A percentile compares a stretch with the other conserved stretches of the same genome.
phyloP scores from a whole-genome alignment of 2,797 vertebrate genomes.

The Gymnopithys bicolor region DNA sequence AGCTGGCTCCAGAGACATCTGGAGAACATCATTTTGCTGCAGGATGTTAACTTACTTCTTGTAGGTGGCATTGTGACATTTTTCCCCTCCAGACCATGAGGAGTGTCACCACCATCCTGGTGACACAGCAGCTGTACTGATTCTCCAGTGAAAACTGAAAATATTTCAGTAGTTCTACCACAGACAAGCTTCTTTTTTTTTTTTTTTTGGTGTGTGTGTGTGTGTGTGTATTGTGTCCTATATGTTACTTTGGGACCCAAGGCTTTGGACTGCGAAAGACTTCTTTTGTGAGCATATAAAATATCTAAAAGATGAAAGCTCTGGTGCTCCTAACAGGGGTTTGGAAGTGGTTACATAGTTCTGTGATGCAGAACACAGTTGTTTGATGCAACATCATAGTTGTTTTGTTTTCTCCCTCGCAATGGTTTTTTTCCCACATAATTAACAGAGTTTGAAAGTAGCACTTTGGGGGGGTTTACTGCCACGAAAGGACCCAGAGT shows the following conservation, averaged over 20 bases:
- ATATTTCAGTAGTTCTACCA: not conserved
- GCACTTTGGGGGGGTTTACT: rapidly evolving
- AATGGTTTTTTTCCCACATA: not conserved
- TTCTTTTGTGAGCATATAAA: not conserved
- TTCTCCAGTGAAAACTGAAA: not conserved
- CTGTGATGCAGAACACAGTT: not conserved
- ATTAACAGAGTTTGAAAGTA: not conserved
- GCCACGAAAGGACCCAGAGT: not conserved
- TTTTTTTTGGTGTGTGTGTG: not conserved
- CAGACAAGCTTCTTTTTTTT: not conserved
- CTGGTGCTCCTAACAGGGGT: not conserved
- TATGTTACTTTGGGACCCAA: not conserved
- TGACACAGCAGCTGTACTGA: not conserved
- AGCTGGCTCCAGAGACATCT: not conserved
- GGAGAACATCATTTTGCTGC: not conserved
- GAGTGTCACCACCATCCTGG: not conserved
- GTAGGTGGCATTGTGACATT: not conserved
- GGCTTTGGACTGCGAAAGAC: not conserved
- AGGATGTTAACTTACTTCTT: not conserved
- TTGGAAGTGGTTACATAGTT: not conserved
- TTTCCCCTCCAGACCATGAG: not conserved
- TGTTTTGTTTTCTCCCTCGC: not conserved
- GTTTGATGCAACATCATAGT: not conserved
- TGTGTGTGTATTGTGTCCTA: not conserved
- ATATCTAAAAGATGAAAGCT: not conserved